A percentile compares a stretch with the other conserved stretches of the same genome.
Evolutionary conservation across 2,113 vertebrate species (phyloP).

Genomic region (Polypterus bichir): DNA sequence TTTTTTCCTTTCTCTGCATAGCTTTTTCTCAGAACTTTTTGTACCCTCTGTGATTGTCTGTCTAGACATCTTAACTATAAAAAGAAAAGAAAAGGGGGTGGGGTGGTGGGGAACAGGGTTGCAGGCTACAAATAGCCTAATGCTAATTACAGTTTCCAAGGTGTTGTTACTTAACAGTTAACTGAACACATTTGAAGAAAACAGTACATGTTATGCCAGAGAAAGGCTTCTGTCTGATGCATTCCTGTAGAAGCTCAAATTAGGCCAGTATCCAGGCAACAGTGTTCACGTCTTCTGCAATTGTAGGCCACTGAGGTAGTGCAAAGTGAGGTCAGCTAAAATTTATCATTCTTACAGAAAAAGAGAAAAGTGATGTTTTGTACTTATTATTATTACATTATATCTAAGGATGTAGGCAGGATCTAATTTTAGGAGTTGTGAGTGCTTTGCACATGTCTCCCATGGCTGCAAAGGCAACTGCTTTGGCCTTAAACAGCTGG

Average conservation of each 20-base stretch:
- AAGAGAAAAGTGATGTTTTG: too few species aligned
- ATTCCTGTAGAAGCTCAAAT: slow-evolving; percentile 50
- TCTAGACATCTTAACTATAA: background rate
- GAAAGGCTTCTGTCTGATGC: slow-evolving; percentile 29
- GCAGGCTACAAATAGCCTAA: background rate
- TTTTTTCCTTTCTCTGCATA: slow-evolving; percentile 25
- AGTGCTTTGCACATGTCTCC: too few species aligned
- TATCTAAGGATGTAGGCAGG: too few species aligned
- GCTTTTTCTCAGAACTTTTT: slow-evolving; percentile 12
- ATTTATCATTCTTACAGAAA: too few species aligned
- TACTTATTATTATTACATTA: too few species aligned
- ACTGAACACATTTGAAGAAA: background rate
- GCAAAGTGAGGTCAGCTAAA: background rate
- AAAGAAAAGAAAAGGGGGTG: background rate
- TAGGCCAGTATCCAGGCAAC: slow-evolving; percentile 61
- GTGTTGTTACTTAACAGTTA: slow-evolving; percentile 3
- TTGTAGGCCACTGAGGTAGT: background rate
- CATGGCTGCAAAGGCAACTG: too few species aligned
- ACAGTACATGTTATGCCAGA: background rate
- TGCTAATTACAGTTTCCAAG: background rate
- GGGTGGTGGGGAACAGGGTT: background rate
- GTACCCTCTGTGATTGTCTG: too few species aligned
- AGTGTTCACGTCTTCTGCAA: slow-evolving; percentile 17
- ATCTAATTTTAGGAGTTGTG: too few species aligned
- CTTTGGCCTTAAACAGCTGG: too few species aligned